These are phyloP conservation scores for Gymnocephalus cernua DNA, from an alignment of 2,113 vertebrate species.

Conservation along the genomic window DNA sequence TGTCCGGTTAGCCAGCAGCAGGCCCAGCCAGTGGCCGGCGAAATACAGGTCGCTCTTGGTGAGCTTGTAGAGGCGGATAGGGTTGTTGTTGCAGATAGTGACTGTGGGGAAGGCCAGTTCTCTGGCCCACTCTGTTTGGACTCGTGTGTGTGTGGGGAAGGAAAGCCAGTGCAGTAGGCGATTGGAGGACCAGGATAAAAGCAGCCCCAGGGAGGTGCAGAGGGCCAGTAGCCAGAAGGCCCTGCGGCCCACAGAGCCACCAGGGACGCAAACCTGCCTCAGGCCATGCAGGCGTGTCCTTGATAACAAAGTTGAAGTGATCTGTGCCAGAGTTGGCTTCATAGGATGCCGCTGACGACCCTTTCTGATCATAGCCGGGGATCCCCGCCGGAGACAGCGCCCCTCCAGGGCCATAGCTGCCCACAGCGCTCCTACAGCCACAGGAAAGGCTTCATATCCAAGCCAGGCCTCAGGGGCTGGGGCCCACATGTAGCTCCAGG, in stretches of 20 bases:
- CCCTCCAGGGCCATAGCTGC: slow-evolving; percentile 85
- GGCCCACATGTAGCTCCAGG: slow-evolving; percentile 86
- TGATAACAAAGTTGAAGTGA: slow-evolving; percentile 81
- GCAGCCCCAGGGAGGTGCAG: slow-evolving; percentile 92
- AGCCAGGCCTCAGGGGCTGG: slow-evolving; percentile 81
- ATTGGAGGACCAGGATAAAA: slow-evolving; percentile 96
- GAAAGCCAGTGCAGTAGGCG: slow-evolving; percentile 94
- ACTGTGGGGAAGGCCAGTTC: slow-evolving; percentile 94
- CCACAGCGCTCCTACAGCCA: slow-evolving; percentile 82
- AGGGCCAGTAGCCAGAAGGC: slow-evolving; percentile 94
- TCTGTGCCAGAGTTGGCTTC: slow-evolving; percentile 56
- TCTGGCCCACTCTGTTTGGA: slow-evolving; percentile 95
- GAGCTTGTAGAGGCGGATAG: slow-evolving; percentile 93
- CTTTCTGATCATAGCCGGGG: slow-evolving; percentile 74
- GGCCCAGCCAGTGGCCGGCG: slow-evolving; percentile 95
- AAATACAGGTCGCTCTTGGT: slow-evolving; percentile 98
- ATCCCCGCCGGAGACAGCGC: slow-evolving; percentile 77
- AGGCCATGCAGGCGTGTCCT: slow-evolving; percentile 92
- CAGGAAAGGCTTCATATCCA: slow-evolving; percentile 84
- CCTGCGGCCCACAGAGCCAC: slow-evolving; percentile 86
- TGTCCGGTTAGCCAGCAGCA: slow-evolving; percentile 93
- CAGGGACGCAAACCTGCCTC: slow-evolving; percentile 88
- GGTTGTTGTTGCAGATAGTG: slow-evolving; percentile 99
- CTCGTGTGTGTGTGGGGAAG: slow-evolving; percentile 94
- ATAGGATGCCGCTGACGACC: slow-evolving; percentile 47